These are phyloP conservation scores for Bryconaethiops microstoma DNA, from an alignment of 2,797 vertebrate genomes.

Conservation along the genomic window DNA sequence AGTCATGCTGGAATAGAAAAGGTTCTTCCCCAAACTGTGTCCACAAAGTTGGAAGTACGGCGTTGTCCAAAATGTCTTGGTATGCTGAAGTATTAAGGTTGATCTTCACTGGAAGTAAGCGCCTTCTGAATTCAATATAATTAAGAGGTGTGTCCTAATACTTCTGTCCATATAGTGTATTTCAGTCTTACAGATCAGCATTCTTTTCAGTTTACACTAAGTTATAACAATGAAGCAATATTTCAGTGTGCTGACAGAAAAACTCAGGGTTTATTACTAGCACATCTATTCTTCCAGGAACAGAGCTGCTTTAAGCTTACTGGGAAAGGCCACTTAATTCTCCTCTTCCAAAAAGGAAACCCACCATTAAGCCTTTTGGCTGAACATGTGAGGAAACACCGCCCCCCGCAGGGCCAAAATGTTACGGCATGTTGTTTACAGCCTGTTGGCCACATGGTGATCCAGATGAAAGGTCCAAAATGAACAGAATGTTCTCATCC, in stretches of 20 bases:
- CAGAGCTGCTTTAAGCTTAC: neutral
- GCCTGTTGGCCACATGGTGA: neutral
- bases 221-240: neutral
- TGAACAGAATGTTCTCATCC: constrained; percentile 38
- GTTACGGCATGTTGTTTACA: constrained; percentile 59
- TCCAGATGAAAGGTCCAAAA: constrained; percentile 26
- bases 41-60: no score
- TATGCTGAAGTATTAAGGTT: no score
- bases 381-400: constrained; percentile 1
- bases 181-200: neutral
- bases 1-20: no score
- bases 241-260: neutral
- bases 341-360: neutral
- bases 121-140: no score
- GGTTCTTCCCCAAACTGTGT: no score
- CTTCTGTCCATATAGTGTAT: neutral
- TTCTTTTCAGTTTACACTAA: neutral
- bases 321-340: neutral
- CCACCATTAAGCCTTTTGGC: neutral
- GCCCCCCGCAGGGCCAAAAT: constrained; percentile 45
- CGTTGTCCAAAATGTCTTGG: no score
- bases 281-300: neutral
- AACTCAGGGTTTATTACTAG: neutral
- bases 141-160: no score
- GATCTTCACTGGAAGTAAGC: no score